Conservation (phyloP, 2,888 invertebrate genomes). For the Cataglyphis albicans region DNA sequence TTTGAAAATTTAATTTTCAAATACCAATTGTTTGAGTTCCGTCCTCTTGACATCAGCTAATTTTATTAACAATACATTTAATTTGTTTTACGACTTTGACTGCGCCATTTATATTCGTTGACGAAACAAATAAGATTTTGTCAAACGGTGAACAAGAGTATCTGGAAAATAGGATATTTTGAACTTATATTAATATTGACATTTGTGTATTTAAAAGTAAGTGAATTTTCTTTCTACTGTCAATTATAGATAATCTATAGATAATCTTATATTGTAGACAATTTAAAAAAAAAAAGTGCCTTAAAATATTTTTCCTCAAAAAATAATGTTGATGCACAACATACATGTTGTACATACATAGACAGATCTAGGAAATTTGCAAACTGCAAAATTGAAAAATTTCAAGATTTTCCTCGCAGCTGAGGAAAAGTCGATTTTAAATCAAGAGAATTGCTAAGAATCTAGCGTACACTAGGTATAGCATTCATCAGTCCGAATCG, state of each 20-base stretch:
- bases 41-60: not conserved
- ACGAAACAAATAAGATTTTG: not conserved
- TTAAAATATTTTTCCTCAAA: not conserved
- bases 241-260: not conserved
- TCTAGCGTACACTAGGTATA: not conserved
- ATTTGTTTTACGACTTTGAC: not conserved
- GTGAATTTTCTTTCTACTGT: not conserved
- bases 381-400: not conserved
- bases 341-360: not conserved
- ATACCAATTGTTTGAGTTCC: not conserved
- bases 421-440: not conserved
- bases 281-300: not conserved
- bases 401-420: not conserved
- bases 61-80: not conserved
- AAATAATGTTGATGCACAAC: not conserved
- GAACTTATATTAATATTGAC: not conserved
- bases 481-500: conserved; percentile 38
- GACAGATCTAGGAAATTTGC: not conserved
- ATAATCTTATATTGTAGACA: not conserved
- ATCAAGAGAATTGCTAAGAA: not conserved
- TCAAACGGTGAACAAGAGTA: not conserved
- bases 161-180: not conserved
- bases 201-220: not conserved
- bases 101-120: not conserved
- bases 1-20: not conserved